phyloP scores from a whole-genome alignment of 2,797 vertebrate genomes.

The Hippoglossus hippoglossus region DNA sequence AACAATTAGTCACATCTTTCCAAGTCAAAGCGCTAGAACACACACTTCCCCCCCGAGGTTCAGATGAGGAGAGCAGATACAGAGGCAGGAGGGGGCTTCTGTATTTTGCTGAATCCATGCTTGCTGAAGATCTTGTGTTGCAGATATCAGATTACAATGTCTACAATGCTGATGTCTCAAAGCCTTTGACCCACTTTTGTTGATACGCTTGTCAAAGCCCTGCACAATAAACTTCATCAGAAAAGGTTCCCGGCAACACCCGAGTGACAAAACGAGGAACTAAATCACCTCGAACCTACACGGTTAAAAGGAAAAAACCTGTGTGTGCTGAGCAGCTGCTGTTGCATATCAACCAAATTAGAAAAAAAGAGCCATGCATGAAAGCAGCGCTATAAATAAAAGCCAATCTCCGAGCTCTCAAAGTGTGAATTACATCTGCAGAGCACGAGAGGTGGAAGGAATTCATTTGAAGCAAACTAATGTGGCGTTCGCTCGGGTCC shows the following conservation, averaged over 20 bases:
- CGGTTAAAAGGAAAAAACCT: neutral
- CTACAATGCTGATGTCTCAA: neutral
- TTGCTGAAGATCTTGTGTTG: constrained; percentile 17
- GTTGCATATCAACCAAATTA: constrained; percentile 22
- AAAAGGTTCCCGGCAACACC: neutral
- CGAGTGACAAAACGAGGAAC: constrained; percentile 12
- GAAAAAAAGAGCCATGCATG: constrained; percentile 40
- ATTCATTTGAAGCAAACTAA: constrained; percentile 54
- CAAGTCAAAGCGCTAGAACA: constrained; percentile 41
- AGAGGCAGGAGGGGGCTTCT: neutral
- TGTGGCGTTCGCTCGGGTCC: constrained; percentile 32
- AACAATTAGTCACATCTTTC: constrained; percentile 64
- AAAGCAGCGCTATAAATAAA: constrained; percentile 63
- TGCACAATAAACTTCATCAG: constrained; percentile 16
- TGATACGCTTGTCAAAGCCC: no score
- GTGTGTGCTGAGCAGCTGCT: neutral
- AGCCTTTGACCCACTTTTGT: no score
- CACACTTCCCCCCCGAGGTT: constrained; percentile 25
- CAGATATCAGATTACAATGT: neutral
- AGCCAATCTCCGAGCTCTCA: constrained; percentile 48
- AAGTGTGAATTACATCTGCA: constrained; percentile 69
- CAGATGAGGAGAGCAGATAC: constrained; percentile 26
- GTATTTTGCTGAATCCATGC: constrained; percentile 14
- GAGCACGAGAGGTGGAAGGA: constrained; percentile 24
- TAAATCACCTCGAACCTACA: neutral